These are phyloP conservation scores for Neofelis nebulosa DNA, from an alignment of 2,113 vertebrate genomes.

Conservation along the genomic window DNA sequence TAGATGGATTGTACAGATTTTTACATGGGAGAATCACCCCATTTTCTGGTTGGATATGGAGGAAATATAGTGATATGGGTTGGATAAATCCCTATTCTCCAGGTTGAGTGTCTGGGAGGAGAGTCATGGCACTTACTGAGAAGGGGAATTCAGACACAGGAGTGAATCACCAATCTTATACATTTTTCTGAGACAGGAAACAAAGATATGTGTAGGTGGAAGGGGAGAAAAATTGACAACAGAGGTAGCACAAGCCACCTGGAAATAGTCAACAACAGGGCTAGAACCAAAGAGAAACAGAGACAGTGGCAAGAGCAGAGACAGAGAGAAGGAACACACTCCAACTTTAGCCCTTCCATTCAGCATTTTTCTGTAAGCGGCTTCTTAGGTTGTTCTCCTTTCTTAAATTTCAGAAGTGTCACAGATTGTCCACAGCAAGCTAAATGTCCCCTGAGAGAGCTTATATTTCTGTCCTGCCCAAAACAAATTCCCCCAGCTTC, in stretches of 20 bases:
- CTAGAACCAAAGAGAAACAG: neutral
- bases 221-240: neutral
- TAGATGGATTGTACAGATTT: neutral
- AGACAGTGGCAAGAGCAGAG: neutral
- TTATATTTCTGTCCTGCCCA: neutral
- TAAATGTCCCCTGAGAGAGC: neutral
- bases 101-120: neutral
- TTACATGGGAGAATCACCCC: neutral
- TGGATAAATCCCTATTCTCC: neutral
- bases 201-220: constrained; percentile 14
- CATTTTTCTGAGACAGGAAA: neutral
- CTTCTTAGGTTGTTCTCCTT: constrained; percentile 17
- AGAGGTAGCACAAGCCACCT: neutral
- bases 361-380: neutral
- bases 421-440: constrained; percentile 13
- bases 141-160: neutral
- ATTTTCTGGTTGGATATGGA: neutral
- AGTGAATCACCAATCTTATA: neutral
- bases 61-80: neutral
- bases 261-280: constrained; percentile 10
- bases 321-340: neutral
- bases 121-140: neutral
- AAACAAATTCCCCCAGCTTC: neutral
- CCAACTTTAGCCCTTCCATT: neutral
- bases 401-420: constrained; percentile 32